Percentiles rank a stretch among this genome's conserved stretches.
phyloP scores from a whole-genome alignment of 2,797 vertebrate genomes.

The Carapus acus region DNA sequence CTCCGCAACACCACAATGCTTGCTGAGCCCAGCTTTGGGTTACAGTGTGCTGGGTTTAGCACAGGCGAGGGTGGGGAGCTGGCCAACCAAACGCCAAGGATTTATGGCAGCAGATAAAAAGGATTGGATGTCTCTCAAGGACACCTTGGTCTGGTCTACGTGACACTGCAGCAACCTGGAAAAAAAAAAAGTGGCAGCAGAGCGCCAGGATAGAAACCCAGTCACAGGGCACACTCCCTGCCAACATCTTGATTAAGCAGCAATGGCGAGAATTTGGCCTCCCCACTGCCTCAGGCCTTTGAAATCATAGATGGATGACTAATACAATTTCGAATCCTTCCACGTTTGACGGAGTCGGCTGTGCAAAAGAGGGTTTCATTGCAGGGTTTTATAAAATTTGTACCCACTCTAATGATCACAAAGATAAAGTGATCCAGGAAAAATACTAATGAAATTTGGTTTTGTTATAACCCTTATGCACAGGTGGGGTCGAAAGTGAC shows the following conservation, averaged over 20 bases:
- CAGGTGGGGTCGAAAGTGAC: too few species aligned
- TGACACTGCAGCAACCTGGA: slow-evolving; percentile 28
- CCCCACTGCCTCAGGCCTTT: too few species aligned
- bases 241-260: slow-evolving; percentile 56
- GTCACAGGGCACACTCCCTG: slow-evolving; percentile 14
- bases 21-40: slow-evolving; percentile 25
- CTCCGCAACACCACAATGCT: slow-evolving; percentile 10
- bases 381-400: too few species aligned
- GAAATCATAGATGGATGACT: too few species aligned
- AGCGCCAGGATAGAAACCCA: slow-evolving; percentile 28
- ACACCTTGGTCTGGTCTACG: slow-evolving; percentile 26
- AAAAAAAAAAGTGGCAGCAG: slow-evolving; percentile 29
- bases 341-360: too few species aligned
- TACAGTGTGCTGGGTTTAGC: slow-evolving; percentile 41
- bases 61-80: slow-evolving; percentile 22
- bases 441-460: too few species aligned
- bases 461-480: too few species aligned
- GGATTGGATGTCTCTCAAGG: slow-evolving; percentile 51
- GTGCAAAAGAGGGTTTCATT: too few species aligned
- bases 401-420: too few species aligned
- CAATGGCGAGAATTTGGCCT: slow-evolving; percentile 11
- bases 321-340: too few species aligned
- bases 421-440: too few species aligned
- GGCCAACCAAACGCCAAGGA: slow-evolving; percentile 24
- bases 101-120: slow-evolving; percentile 40